A percentile compares a stretch with the other conserved stretches of the same genome.
phyloP scores from a whole-genome alignment of 2,113 vertebrate species.

The Carollia perspicillata region DNA sequence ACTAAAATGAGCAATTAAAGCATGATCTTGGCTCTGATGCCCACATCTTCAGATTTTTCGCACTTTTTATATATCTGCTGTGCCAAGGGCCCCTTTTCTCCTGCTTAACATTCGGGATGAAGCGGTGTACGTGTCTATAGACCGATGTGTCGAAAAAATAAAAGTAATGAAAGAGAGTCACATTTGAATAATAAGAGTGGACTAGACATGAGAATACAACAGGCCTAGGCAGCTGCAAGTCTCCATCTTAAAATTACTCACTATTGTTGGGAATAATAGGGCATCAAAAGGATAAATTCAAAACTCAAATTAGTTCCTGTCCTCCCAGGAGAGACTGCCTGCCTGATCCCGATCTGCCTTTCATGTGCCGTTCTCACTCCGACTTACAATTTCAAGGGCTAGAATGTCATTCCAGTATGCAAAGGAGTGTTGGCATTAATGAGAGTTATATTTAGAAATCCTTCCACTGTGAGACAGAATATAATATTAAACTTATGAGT shows the following conservation, averaged over 20 bases:
- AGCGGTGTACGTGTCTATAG: constrained; percentile 20
- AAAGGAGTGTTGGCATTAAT: constrained; percentile 64
- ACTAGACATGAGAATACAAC: constrained; percentile 66
- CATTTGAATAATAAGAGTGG: constrained; percentile 72
- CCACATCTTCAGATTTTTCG: constrained; percentile 18
- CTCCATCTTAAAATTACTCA: constrained; percentile 69
- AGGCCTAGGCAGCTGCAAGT: constrained; percentile 53
- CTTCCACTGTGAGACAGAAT: constrained; percentile 51
- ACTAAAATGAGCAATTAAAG: background rate
- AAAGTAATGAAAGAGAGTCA: constrained; percentile 56
- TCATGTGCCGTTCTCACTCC: constrained; percentile 57
- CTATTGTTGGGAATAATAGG: constrained; percentile 69
- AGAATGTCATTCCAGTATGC: constrained; percentile 58
- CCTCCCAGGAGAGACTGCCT: constrained; percentile 59
- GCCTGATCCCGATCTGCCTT: constrained; percentile 68
- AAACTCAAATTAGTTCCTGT: constrained; percentile 73
- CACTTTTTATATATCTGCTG: background rate
- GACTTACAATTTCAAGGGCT: constrained; percentile 66
- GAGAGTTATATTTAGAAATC: constrained; percentile 71
- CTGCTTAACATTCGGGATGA: constrained; percentile 59
- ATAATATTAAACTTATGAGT: constrained; percentile 58
- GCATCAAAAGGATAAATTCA: constrained; percentile 71
- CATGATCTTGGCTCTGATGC: background rate
- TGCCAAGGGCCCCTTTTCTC: background rate
- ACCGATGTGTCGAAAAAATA: constrained; percentile 63